Conservation (phyloP, 1,140 invertebrate species). For the Diprion similis region DNA sequence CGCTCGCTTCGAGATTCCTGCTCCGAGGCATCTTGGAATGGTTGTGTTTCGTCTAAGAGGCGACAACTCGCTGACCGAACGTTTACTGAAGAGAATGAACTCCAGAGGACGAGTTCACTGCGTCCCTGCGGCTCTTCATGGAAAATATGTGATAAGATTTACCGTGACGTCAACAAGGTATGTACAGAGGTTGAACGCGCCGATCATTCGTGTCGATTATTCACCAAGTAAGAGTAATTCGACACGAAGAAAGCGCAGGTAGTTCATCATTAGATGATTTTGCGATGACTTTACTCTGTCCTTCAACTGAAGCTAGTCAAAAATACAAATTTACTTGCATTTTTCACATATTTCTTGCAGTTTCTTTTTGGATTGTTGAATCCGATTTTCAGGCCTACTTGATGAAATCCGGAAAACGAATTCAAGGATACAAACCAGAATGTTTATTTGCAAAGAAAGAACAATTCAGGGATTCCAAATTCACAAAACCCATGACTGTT, state of each 20-base stretch:
- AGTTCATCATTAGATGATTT: too few species aligned
- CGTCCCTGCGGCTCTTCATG: conserved; percentile 89
- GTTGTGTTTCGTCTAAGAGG: conserved; percentile 92
- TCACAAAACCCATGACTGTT: too few species aligned
- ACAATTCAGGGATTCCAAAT: too few species aligned
- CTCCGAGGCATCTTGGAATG: conserved; percentile 86
- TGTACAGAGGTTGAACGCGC: conserved; percentile 12
- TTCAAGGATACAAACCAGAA: too few species aligned
- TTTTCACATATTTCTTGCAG: conserved; percentile 16
- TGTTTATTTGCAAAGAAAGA: too few species aligned
- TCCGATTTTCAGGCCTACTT: too few species aligned
- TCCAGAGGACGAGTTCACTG: conserved; percentile 87
- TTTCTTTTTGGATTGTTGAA: not conserved
- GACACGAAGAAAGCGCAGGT: too few species aligned
- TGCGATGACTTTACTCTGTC: too few species aligned
- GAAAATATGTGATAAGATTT: conserved; percentile 89
- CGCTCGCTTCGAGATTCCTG: conserved; percentile 88
- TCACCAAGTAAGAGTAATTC: too few species aligned
- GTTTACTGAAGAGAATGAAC: conserved; percentile 86
- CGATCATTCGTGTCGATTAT: too few species aligned
- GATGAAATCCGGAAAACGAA: too few species aligned
- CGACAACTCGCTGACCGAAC: conserved; percentile 85
- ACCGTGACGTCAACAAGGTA: conserved; percentile 87
- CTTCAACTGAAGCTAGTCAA: too few species aligned
- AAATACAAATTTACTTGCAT: conserved; percentile 13